phyloP scores from a whole-genome alignment of 1,140 invertebrate genomes.

The Drosophila carrolli region DNA sequence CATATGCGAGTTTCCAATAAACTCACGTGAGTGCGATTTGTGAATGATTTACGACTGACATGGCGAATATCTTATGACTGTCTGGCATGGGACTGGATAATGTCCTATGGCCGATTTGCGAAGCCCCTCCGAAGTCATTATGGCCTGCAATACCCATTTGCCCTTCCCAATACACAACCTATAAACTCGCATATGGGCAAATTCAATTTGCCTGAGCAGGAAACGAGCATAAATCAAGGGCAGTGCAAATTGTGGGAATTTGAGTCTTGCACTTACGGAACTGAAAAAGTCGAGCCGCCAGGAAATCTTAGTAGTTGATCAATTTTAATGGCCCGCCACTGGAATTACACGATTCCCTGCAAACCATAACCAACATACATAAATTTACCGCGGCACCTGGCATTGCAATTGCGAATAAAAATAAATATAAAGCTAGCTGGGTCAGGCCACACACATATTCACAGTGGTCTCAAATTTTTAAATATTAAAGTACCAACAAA shows the following conservation, averaged over 20 bases:
- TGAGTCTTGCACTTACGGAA: constrained; percentile 11
- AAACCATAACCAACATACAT: constrained; percentile 37
- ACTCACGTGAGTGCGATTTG: constrained; percentile 66
- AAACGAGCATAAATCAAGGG: constrained; percentile 29
- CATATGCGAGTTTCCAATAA: constrained; percentile 25
- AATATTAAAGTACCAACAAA: no score
- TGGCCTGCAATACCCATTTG: constrained; percentile 9
- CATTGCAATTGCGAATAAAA: constrained; percentile 54
- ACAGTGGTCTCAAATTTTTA: constrained; percentile 8
- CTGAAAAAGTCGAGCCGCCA: neutral
- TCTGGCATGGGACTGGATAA: constrained; percentile 16
- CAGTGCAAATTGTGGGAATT: constrained; percentile 32
- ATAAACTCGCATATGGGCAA: constrained; percentile 12
- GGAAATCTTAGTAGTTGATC: constrained; percentile 72
- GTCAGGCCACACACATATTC: constrained; percentile 22
- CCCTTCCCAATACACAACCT: constrained; percentile 2
- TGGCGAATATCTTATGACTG: constrained; percentile 53
- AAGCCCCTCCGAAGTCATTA: constrained; percentile 35
- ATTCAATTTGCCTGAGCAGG: constrained; percentile 38
- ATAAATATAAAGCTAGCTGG: constrained; percentile 52
- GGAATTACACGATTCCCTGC: constrained; percentile 50
- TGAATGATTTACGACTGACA: constrained; percentile 73
- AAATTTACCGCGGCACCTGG: constrained; percentile 36
- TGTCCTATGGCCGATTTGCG: constrained; percentile 38
- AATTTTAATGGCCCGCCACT: constrained; percentile 66